phyloP scores from a whole-genome alignment of 2,113 vertebrate genomes.

The Ciconia maguari region DNA sequence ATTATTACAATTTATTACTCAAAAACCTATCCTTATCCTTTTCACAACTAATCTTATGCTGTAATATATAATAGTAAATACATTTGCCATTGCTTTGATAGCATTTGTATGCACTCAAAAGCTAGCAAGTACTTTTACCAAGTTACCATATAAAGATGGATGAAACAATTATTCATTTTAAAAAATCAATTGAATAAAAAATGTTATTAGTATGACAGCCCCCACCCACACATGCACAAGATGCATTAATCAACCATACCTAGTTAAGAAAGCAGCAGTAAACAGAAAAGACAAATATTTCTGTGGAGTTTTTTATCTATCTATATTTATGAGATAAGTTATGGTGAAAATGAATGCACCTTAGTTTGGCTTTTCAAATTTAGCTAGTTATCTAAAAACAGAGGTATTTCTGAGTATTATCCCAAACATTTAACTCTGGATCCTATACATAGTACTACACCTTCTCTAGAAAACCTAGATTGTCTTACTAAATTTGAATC shows the following conservation, averaged over 20 bases:
- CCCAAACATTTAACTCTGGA: neutral
- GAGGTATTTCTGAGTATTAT: neutral
- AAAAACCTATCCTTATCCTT: neutral
- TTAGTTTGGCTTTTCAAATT: neutral
- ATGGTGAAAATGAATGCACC: neutral
- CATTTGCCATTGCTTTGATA: neutral
- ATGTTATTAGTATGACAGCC: neutral
- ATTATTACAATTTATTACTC: neutral
- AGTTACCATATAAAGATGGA: neutral
- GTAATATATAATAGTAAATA: neutral
- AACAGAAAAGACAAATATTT: neutral
- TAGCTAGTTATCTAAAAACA: neutral
- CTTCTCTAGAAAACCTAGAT: neutral
- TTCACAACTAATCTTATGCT: neutral
- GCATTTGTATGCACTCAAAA: neutral
- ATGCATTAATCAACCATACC: neutral
- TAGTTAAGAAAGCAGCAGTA: neutral
- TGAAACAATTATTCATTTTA: neutral
- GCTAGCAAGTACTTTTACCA: neutral
- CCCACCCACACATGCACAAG: neutral
- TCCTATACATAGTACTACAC: neutral
- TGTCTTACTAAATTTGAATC: neutral
- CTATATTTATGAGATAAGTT: neutral
- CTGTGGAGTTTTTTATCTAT: neutral
- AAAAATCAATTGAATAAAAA: neutral